Base-by-base conservation (phyloP, 2,888 invertebrate genomes). In the Agriotes lineatus region DNA sequence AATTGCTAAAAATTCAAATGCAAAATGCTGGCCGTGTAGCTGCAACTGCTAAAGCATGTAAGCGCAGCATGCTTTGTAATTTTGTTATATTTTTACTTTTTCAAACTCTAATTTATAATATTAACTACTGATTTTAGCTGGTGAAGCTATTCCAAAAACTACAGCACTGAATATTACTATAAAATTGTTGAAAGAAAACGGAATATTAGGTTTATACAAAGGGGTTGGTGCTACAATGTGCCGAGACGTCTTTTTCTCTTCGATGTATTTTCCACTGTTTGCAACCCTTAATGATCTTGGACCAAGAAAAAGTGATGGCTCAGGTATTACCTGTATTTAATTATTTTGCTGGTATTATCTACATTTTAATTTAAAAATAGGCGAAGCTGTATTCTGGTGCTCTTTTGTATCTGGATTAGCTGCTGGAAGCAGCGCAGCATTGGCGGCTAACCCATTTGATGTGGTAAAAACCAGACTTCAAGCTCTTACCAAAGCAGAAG, bases 381-480 rank as follows among this genome's bases (percentile, higher is more conserved):
- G 87, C 6, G 87, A 89, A 73, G 89, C 91, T 16, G 95, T 95
- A 3, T 97, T 97, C 85, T 97, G 95, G 92, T 96, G 96, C 85
- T 96, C 97, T 20, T 98, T 99, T 86, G 76, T 96, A 33, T 90
- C 97, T 14, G 99, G 99, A 0, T 94, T 95, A 81, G 88, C 87
- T 10, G 93, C 97, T 20, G 99, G 99, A 9, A 96, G 96, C 2
- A 86, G 90, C 20, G 94, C 97, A 5, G 97, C 98, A 0, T 84
- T 97, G 30, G 83, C 86, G 9, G 99, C 99, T 0, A 99, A 97
- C 86, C 99, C 99, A 0, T 90, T 99, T 80, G 99, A 99, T 86
- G 99, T 99, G 67, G 91, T 99, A 44, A 99, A 99, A 86, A 99
- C 99, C 0, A 90, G 99, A 77, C 87, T 99, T 79, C 99, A 99